Percentiles rank a stretch among this genome's conserved stretches.
phyloP scores from a whole-genome alignment of 2,797 vertebrate genomes.

The Netta rufina region DNA sequence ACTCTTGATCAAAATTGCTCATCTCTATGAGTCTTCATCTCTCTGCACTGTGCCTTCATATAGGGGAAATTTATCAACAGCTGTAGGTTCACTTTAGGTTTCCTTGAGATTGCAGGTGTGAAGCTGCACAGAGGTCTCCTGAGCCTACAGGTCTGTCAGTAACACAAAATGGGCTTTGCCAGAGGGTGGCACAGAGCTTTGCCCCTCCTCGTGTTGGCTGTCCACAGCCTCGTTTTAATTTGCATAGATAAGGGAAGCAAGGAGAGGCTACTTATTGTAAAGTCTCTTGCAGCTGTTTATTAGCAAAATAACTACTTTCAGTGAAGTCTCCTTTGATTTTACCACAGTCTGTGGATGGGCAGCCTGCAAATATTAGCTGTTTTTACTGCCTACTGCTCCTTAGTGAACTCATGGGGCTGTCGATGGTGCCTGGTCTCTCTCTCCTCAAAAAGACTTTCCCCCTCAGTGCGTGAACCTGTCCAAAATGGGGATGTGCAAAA shows the following conservation, averaged over 20 bases:
- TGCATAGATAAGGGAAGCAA: background rate
- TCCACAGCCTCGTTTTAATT: background rate
- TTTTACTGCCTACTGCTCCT: background rate
- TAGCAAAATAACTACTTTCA: background rate
- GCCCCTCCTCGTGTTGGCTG: background rate
- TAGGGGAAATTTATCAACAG: background rate
- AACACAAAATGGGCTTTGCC: background rate
- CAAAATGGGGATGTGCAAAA: background rate
- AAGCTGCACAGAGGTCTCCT: background rate
- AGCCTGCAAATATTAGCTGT: background rate
- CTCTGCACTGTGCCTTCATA: fast-evolving
- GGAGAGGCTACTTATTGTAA: background rate
- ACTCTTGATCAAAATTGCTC: background rate
- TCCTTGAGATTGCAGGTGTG: background rate
- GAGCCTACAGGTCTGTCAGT: too few relatives aligned
- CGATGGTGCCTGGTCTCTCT: background rate
- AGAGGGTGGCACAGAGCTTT: background rate
- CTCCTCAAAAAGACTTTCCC: background rate
- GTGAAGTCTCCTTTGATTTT: background rate
- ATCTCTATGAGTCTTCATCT: too few relatives aligned
- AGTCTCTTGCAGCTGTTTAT: background rate
- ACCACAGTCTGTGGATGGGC: background rate
- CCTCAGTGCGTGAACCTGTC: background rate
- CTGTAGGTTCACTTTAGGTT: background rate
- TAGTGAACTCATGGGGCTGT: background rate